Base-by-base conservation (phyloP, 2,888 invertebrate genomes). In the Gandaritis pyraliata region DNA sequence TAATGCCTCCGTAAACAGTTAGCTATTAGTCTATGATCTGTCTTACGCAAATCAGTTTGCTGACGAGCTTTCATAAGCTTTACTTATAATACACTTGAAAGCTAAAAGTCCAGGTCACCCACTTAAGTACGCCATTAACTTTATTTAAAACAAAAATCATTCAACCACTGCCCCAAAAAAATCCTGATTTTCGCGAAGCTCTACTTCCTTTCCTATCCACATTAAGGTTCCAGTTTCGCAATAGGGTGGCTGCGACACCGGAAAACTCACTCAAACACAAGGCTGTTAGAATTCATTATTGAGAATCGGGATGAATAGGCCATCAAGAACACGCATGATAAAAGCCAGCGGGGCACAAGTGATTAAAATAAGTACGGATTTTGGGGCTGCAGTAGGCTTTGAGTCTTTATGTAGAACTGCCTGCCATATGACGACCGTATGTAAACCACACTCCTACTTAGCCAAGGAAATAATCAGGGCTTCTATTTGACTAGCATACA, bases 301-400 rank as follows among this genome's bases (percentile, higher is more conserved):
- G 64, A 39, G 59, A 68, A 63, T 62, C 69, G 64, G 54, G 36
- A 53, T 43, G 62, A 57, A 67, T 62, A 69, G 76, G 71, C 81
- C 76, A 84, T 84, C 81, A 83, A 80, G 74, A 77, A 80, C 84
- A 85, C 83, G 82, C 83, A 85, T 87, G 86, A 87, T 87, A 85
- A 83, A 83, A 83, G 82, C 81, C 83, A 82, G 83, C 81, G 79
- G 86, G 83, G 82, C 76, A 80, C 81, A 78, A 84, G 87, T 87
- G 89, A 89, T 89, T 89, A 89, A 89, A 88, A 87, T 88, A 87
- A 88, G 87, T 85, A 85, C 81, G 87, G 86, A 87, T 88, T 88
- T 87, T 77, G 87, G 83, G 86, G 86, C 81, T 76, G 72, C 76
- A 75, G 80, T 74, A 81, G 12, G n/a, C 43, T 33, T 54, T 45